Base-by-base conservation (phyloP, 2,113 vertebrate species). In the Athene noctua region DNA sequence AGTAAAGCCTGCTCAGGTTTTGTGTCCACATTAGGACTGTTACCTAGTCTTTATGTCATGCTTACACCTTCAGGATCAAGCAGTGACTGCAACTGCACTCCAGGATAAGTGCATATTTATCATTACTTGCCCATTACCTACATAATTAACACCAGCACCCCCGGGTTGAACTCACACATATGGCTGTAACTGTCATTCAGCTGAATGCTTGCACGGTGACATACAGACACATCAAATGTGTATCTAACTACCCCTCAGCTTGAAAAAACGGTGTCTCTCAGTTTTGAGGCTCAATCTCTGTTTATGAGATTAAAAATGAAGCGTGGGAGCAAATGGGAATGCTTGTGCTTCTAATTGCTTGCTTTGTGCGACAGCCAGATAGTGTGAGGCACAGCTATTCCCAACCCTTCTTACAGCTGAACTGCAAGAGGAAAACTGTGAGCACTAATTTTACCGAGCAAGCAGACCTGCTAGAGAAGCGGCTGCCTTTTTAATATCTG, bases 321-420 rank as follows among this genome's bases (percentile, higher is more conserved):
- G 54, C 6, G 23, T 66, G 65, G 83, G 77, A 94, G 36, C 61
- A 91, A 92, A 94, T 93, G 65, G 70, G 88, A 92, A 86, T 10
- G 2, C 49, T 75, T 75, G 49, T 68, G 47, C 73, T 94, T 91
- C 88, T 92, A 92, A 94, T 88, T 87, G 70, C 86, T 84, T 94
- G 71, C 75, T 73, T 79, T 90, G 70, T 81, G 83, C 7, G 26
- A 68, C 83, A 91, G 73, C 74, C 68, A 90, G 52, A 85, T 22
- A 91, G 84, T 46, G 62, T 0, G 20, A 96, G 74, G 77, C 75
- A 70, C 54, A 86, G 88, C 66, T 82, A 88, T 68, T 88, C 66
- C 88, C 67, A 92, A 25, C 21, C 74, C 81, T 52, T 74, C 71
- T 83, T 83, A 75, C 62, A 89, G 55, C 72, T 86, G 88, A 93